Base-by-base conservation (phyloP, 2,113 vertebrate species). In the Cyprinodon brontotheroides region DNA sequence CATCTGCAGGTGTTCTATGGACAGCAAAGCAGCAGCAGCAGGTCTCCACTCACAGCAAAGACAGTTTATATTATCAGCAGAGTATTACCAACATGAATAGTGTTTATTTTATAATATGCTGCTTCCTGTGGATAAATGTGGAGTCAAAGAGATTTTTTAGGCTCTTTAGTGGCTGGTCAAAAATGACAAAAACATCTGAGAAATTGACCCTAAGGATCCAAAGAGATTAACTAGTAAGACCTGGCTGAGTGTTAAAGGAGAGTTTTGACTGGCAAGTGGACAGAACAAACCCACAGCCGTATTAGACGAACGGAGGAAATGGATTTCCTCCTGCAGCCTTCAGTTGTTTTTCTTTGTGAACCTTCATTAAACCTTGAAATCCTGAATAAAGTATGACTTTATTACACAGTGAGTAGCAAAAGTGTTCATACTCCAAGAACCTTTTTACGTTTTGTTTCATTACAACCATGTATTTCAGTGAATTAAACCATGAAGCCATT, bases 141-240 rank as follows among this genome's bases (percentile, higher is more conserved):
- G 50, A 7, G 5, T 69, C 20, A 37, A 20, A 40, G 37, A 40
- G 15, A 12, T 71, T n/a, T 68, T 70, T 64, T 66, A 29, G 29
- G 29, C 20, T 61, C 53, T 69, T 5, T 38, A 61, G 41, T 61
- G 64, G 36, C 22, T 29, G 62, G 53, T 66, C 2, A 57, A 41
- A 78, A 38, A 62, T 3, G 40, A 73, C 22, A 37, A 73, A 63
- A 68, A 37, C 38, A 72, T 68, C 70, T 68, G 64, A 79, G 37
- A n/a, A 67, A 47, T 50, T 67, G 17, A 78, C n/a, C 41, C 63
- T 61, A 43, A 72, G 63, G 20, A 65, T 47, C 53, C 11, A 29
- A 37, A 29, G 61, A 40, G 40, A 65, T 15, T 11, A 6, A 48
- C 29, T 9, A 36, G 38, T 40, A 37, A 7, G 4, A 53, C 13